phyloP scores from a whole-genome alignment of 2,113 vertebrate genomes.

The Connochaetes taurinus region DNA sequence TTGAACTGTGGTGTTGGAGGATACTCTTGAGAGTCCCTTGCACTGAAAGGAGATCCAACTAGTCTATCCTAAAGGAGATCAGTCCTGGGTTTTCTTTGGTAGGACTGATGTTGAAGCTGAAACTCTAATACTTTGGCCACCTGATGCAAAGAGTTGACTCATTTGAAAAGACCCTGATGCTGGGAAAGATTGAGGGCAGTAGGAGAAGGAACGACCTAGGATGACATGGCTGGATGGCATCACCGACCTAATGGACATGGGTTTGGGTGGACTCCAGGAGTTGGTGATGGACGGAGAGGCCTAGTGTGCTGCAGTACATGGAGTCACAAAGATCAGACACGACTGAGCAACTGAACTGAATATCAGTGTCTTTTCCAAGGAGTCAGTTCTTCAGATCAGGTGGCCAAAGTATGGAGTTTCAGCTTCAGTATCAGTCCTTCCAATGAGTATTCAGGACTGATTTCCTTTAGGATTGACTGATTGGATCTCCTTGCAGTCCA shows the following conservation, averaged over 20 bases:
- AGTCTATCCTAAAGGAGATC: too few species aligned
- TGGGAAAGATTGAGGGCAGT: not conserved
- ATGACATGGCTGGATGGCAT: not conserved
- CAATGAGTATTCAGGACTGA: not conserved
- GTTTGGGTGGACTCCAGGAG: not conserved
- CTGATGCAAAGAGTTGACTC: accelerated
- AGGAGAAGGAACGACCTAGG: not conserved
- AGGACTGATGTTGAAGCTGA: too few species aligned
- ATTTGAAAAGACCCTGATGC: not conserved
- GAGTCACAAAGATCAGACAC: not conserved
- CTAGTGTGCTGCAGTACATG: not conserved
- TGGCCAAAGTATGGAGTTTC: not conserved
- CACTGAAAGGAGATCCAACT: too few species aligned
- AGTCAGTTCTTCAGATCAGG: not conserved
- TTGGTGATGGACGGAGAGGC: not conserved
- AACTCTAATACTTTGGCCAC: too few species aligned
- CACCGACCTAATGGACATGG: accelerated
- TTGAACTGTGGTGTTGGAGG: too few species aligned
- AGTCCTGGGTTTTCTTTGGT: too few species aligned
- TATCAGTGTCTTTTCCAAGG: not conserved
- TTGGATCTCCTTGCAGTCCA: not conserved
- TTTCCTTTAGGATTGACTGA: not conserved
- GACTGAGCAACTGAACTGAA: not conserved
- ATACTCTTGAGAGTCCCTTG: too few species aligned
- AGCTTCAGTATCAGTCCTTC: not conserved